A percentile compares a stretch with the other conserved stretches of the same genome.
Conservation (phyloP, 2,888 invertebrate species). For the Prenolepis imparis region DNA sequence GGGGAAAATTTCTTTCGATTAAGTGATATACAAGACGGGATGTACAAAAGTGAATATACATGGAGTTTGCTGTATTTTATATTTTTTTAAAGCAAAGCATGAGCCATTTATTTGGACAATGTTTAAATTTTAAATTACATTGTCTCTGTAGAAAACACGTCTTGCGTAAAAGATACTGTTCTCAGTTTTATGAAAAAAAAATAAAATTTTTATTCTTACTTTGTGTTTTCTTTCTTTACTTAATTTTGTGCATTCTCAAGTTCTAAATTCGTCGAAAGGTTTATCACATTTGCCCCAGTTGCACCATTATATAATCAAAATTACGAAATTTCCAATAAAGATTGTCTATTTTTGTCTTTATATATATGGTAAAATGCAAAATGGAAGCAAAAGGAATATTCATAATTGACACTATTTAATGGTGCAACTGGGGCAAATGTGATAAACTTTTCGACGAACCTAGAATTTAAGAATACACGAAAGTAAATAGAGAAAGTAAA, state of each 20-base stretch:
- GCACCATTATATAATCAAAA: conserved; percentile 11
- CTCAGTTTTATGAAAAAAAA: not conserved
- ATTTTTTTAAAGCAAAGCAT: not conserved
- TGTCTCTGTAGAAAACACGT: not conserved
- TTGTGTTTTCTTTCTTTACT: not conserved
- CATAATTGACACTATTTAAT: too few relatives aligned
- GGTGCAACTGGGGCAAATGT: too few relatives aligned
- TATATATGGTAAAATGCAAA: too few relatives aligned
- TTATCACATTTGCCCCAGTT: not conserved
- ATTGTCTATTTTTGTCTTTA: not conserved
- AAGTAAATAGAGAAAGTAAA: too few relatives aligned
- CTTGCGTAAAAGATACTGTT: not conserved
- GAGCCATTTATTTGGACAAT: not conserved
- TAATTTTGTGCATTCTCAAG: not conserved
- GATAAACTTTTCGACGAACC: too few relatives aligned
- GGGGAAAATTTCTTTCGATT: not conserved
- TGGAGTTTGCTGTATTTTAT: not conserved
- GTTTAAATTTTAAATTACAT: not conserved
- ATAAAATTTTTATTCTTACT: not conserved
- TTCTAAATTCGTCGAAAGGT: not conserved
- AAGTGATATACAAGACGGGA: not conserved
- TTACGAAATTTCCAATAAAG: conserved; percentile 7
- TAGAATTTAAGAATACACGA: too few relatives aligned
- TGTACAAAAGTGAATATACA: not conserved
- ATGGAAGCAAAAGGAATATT: too few relatives aligned